Conservation (phyloP, 2,888 invertebrate genomes). For the Cryptus armator region DNA sequence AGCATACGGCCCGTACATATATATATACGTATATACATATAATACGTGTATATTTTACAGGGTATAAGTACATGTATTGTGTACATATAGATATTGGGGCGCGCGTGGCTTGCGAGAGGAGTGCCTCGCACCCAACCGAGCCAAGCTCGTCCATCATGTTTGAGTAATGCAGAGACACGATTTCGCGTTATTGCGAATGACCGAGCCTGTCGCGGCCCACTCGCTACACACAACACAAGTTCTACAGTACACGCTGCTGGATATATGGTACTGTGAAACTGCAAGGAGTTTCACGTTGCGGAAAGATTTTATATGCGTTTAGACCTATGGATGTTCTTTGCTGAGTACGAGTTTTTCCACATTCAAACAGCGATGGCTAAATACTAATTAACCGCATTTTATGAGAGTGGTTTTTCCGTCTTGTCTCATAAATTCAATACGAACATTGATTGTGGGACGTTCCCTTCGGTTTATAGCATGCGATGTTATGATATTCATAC, state of each 20-base stretch:
- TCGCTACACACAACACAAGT: conserved; percentile 60
- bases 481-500: no score
- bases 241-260: conserved; percentile 11
- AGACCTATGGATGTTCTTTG: not conserved
- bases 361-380: not conserved
- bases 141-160: conserved; percentile 81
- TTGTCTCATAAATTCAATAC: no score
- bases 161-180: conserved; percentile 82
- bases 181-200: conserved; percentile 82
- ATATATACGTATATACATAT: not conserved
- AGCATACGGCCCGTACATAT: conserved; percentile 44
- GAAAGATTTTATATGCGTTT: not conserved
- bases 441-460: no score
- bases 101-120: conserved; percentile 30
- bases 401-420: no score
- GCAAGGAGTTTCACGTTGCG: not conserved
- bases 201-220: conserved; percentile 72
- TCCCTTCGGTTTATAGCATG: no score
- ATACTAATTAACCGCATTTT: no score
- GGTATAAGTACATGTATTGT: conserved; percentile 23
- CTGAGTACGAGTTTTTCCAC: not conserved
- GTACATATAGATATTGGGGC: conserved; percentile 32
- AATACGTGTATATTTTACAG: conserved; percentile 21
- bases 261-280: not conserved
- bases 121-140: conserved; percentile 75